Conservation (phyloP, 2,888 invertebrate species). For the Chironomus riparius region DNA sequence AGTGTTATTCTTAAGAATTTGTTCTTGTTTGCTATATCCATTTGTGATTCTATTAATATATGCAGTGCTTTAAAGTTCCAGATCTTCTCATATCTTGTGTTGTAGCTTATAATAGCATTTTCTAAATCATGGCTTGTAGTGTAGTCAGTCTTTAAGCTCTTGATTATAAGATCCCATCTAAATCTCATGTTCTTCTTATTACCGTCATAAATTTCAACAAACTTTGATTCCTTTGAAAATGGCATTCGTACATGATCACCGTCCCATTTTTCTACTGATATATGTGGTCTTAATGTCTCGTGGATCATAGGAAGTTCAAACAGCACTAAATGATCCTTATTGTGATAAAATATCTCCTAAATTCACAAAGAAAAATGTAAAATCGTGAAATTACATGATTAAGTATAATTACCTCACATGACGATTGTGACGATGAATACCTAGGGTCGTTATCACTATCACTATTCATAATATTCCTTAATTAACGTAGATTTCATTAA, state of each 20-base stretch:
- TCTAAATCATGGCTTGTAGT: constrained; percentile 56
- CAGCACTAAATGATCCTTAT: constrained; percentile 54
- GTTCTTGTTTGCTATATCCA: constrained; percentile 51
- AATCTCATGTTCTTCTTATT: constrained; percentile 51
- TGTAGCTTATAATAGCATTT: constrained; percentile 61
- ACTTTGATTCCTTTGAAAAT: constrained; percentile 66
- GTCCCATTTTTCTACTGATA: constrained; percentile 71
- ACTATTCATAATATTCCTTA: too few relatives aligned
- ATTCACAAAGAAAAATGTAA: neutral
- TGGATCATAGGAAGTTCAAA: constrained; percentile 54
- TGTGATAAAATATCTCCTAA: neutral
- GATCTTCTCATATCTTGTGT: constrained; percentile 53
- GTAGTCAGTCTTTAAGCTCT: constrained; percentile 50
- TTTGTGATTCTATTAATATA: constrained; percentile 57
- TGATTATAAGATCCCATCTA: constrained; percentile 65
- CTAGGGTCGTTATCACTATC: neutral
- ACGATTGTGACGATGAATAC: neutral
- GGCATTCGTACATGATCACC: constrained; percentile 77
- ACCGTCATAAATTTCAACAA: constrained; percentile 39
- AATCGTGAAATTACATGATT: neutral
- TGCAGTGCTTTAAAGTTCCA: constrained; percentile 64
- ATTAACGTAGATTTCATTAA: too few relatives aligned
- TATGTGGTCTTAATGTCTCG: constrained; percentile 38
- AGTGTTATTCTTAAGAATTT: constrained; percentile 63
- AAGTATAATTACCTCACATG: neutral